These are phyloP conservation scores for Rotaria macrura DNA, from an alignment of 2,888 invertebrate genomes.

Conservation along the genomic window DNA sequence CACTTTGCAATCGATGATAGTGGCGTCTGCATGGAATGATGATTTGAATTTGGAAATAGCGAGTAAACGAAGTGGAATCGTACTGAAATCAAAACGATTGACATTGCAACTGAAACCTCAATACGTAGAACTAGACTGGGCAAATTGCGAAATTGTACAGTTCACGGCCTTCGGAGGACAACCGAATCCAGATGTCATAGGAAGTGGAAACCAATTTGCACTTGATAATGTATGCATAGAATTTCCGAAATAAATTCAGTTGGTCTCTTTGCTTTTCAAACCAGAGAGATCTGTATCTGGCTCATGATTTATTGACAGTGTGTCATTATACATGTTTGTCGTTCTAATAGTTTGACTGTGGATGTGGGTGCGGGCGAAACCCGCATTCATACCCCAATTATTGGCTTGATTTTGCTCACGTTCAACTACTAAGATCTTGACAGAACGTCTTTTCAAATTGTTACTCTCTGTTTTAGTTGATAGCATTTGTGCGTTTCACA, in stretches of 20 bases:
- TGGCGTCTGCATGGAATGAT: conserved; percentile 2
- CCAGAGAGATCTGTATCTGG: too few relatives aligned
- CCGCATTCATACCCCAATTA: too few relatives aligned
- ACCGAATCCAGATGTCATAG: not conserved
- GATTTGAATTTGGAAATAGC: not conserved
- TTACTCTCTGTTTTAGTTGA: too few relatives aligned
- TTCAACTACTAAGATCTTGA: too few relatives aligned
- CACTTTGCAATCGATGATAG: not conserved
- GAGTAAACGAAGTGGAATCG: not conserved
- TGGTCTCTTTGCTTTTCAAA: too few relatives aligned
- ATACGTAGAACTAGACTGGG: not conserved
- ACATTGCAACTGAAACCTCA: not conserved
- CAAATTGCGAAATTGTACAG: not conserved
- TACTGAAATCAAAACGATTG: not conserved
- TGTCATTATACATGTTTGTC: too few relatives aligned
- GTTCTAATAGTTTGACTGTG: too few relatives aligned
- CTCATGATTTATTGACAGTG: too few relatives aligned
- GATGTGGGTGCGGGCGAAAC: too few relatives aligned
- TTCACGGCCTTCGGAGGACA: not conserved
- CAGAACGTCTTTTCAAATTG: too few relatives aligned
- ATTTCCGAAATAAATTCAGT: not conserved
- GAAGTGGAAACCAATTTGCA: not conserved
- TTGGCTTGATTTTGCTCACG: too few relatives aligned
- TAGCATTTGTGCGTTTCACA: too few relatives aligned
- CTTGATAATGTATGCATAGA: not conserved